Evolutionary conservation across 2,113 vertebrate genomes (phyloP), one percentile per base, ranked within the genome.

Genomic region (Girardinichthys multiradiatus): DNA sequence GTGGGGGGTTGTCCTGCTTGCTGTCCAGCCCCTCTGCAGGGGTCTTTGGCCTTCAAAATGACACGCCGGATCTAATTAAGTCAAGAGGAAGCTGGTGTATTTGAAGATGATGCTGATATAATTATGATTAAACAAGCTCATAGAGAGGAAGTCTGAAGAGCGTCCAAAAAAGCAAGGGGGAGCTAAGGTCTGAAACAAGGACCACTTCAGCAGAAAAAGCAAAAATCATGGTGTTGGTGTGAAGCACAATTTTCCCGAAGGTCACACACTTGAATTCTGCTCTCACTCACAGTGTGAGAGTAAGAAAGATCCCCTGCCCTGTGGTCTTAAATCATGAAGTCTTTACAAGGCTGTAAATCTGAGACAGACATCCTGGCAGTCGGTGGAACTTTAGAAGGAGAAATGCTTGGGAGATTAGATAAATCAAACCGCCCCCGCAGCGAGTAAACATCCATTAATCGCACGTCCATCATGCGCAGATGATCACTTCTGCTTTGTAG

Each of bases 301-400:
- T 13, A 33, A 65, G 31, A 35, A 26, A 39, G 64, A 62, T 69
- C 6, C 70, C 63, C 61, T 66, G 63, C 61, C 61, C 77, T 9
- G 66, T 15, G 58, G 67, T n/a, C 75, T 90, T 93, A 93, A 93
- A 94, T 94, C 91, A 93, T 73, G 86, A 90, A 73, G 70, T 68
- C 84, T 93, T 94, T 93, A 92, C 79, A 79, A 88, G 76, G 89
- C 33, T 77, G 87, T 94, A 94, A 92, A 94, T 93, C 78, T 76
- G 72, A 90, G 82, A 74, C 64, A 5, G 81, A 81, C 84, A 87
- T 85, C 90, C 81, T 70, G 24, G 83, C 73, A 84, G 86, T 77
- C 74, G 70, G 71, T 77, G 62, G 35, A 88, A 89, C 86, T 90
- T 92, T 59, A 84, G 80, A 76, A 89, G 83, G 27, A 51, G 70